Conservation (phyloP, 2,888 invertebrate species). For the Limnephilus lunatus region DNA sequence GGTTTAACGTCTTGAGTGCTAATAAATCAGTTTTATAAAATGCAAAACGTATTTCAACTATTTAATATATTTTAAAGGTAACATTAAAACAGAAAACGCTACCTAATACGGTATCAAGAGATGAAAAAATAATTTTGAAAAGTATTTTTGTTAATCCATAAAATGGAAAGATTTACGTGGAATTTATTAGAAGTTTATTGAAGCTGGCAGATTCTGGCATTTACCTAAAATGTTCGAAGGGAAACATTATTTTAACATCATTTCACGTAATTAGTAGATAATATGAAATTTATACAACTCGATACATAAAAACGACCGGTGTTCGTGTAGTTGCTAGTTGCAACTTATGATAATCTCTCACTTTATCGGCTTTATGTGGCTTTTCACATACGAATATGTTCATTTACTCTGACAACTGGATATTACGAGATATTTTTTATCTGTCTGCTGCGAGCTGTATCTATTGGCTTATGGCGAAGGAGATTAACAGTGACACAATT, state of each 20-base stretch:
- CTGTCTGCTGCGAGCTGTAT: not conserved
- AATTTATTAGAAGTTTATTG: constrained; percentile 15
- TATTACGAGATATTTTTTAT: not conserved
- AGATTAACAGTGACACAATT: not conserved
- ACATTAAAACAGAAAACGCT: not conserved
- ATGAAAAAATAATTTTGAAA: too few species aligned
- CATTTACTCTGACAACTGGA: not conserved
- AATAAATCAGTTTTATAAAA: not conserved
- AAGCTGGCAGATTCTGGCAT: not conserved
- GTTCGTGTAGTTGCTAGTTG: not conserved
- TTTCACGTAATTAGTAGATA: constrained; percentile 11
- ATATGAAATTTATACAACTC: constrained; percentile 3
- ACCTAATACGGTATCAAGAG: not conserved
- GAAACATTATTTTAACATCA: constrained; percentile 26
- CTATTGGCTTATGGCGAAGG: not conserved
- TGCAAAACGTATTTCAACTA: not conserved
- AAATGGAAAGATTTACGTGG: constrained; percentile 21
- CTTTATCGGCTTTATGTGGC: not conserved
- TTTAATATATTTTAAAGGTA: not conserved
- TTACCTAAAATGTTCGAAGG: constrained; percentile 18
- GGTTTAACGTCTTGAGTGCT: not conserved
- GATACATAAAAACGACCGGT: not conserved
- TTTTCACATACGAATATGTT: not conserved
- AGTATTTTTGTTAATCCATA: not conserved
- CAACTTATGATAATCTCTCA: constrained; percentile 20